Evolutionary conservation across 2,888 invertebrate genomes (phyloP), one percentile per base, ranked within the genome.

Genomic region (Cinara cedri): DNA sequence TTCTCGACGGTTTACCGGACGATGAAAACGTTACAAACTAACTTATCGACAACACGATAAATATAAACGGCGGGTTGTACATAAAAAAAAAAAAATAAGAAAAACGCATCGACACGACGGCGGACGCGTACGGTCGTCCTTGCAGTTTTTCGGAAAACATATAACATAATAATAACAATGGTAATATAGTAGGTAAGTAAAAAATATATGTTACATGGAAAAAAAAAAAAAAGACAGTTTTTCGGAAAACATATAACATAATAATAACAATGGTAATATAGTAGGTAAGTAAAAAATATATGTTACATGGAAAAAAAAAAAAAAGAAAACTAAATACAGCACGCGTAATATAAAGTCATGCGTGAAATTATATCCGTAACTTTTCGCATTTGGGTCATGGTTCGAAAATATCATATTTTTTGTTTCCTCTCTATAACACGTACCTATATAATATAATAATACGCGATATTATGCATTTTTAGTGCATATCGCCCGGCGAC

Each of bases 341-440:
- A 60, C 60, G 60, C 57, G 70, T 60, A 70, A 78, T 46, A 70
- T 49, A 78, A 78, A 55, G 76, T 70, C 70, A 78, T 19, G 78
- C 78, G 49, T 78, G 57, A 60, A 70, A 78, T 70, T 78, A 70
- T 78, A 70, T 78, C 78, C 78, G 78, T 78, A 78, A 60, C 60
- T 78, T 62, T 70, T 70, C 51, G 78, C 78, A 78, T 70, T 78
- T 21, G 19, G 78, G 78, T 78, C 78, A 78, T 78, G 78, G 78
- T 34, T 55, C 9, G 63, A 62, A 42, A n/a, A n/a, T n/a, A n/a
- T n/a, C n/a, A n/a, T n/a, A n/a, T n/a, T n/a, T n/a, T n/a, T n/a
- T n/a, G n/a, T n/a, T n/a, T n/a, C n/a, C n/a, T n/a, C n/a, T n/a
- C n/a, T n/a, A n/a, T n/a, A n/a, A n/a, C n/a, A n/a, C n/a, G n/a